These are phyloP conservation scores for Leptinotarsa lineolata DNA, from an alignment of 1,140 invertebrate species.

Conservation along the genomic window DNA sequence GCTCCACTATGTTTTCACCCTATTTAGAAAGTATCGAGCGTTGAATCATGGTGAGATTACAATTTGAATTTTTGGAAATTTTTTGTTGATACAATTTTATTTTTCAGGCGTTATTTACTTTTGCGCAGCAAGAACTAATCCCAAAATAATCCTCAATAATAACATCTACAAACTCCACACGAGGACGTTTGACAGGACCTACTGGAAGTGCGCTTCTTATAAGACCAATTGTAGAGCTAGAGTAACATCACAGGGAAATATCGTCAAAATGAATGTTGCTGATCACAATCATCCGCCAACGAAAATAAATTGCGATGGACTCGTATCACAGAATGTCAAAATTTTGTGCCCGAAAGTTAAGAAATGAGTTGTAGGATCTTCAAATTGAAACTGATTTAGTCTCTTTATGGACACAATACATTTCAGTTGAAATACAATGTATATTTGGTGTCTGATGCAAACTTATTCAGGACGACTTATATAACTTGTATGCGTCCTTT, in stretches of 20 bases:
- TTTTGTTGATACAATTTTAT: neutral
- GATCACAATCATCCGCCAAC: constrained; percentile 41
- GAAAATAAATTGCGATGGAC: constrained; percentile 27
- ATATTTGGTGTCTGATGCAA: no score
- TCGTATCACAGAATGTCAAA: constrained; percentile 24
- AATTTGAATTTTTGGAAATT: no score
- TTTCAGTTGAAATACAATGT: no score
- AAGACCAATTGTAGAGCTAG: constrained; percentile 40
- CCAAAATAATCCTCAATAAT: constrained; percentile 41
- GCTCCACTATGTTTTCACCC: no score
- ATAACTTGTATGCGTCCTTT: no score
- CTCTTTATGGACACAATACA: no score
- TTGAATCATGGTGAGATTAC: no score
- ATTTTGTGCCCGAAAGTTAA: neutral
- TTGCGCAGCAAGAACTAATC: constrained; percentile 38
- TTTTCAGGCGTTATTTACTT: constrained; percentile 42
- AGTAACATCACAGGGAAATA: constrained; percentile 34
- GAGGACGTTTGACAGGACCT: constrained; percentile 33
- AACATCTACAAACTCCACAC: constrained; percentile 32
- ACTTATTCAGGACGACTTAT: no score
- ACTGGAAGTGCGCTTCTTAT: constrained; percentile 43
- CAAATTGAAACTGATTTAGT: no score
- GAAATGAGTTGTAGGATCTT: no score
- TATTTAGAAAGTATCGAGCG: no score
- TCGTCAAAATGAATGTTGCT: constrained; percentile 33